phyloP scores from a whole-genome alignment of 2,113 vertebrate genomes.

The Pimephales promelas region DNA sequence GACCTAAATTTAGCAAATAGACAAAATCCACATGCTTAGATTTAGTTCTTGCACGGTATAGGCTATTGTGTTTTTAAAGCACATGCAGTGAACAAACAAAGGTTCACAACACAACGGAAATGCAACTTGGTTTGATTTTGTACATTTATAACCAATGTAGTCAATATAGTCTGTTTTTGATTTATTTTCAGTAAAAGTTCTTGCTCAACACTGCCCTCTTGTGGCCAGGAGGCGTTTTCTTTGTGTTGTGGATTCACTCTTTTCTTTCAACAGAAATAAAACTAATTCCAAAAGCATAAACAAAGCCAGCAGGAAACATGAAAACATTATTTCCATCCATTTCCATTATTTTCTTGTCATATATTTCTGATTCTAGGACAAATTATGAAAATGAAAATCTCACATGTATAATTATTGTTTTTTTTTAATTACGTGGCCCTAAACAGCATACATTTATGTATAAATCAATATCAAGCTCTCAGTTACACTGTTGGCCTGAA shows the following conservation, averaged over 20 bases:
- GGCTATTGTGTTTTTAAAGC: too few relatives aligned
- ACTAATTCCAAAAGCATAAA: neutral
- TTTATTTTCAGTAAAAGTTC: neutral
- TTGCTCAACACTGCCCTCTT: neutral
- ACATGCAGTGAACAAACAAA: too few relatives aligned
- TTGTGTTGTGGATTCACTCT: neutral
- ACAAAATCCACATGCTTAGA: neutral
- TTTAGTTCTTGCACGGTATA: neutral
- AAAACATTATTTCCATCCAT: neutral
- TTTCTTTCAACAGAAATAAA: neutral
- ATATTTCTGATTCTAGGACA: neutral
- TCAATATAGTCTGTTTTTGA: neutral
- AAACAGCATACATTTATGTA: too few relatives aligned
- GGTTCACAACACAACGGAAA: neutral
- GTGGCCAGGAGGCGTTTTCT: neutral
- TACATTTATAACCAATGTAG: neutral
- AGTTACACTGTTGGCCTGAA: too few relatives aligned
- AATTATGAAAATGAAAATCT: neutral
- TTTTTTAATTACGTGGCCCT: neutral
- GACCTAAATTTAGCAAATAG: neutral
- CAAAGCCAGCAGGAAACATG: neutral
- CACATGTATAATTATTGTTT: neutral
- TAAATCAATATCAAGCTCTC: too few relatives aligned
- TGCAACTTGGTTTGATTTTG: neutral
- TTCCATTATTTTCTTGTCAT: too few relatives aligned